Evolutionary conservation across 2,113 vertebrate genomes (phyloP).

Genomic region (Larimichthys polyactis): DNA sequence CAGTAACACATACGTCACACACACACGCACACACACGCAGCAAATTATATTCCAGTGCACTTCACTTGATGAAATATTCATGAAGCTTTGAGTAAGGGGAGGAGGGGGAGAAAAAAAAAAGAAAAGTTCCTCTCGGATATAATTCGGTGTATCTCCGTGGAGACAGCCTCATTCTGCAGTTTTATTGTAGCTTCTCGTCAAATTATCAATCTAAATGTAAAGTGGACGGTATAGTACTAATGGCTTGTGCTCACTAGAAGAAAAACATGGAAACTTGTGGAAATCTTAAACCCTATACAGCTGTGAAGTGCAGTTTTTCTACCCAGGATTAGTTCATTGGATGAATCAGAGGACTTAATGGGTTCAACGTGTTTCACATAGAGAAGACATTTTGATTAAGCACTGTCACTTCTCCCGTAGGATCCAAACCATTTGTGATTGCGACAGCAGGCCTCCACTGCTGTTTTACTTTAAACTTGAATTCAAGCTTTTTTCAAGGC

Average conservation of each 20-base stretch:
- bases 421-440: constrained; percentile 37
- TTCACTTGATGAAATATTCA: constrained; percentile 79
- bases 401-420: constrained; percentile 12
- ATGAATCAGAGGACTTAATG: constrained; percentile 48
- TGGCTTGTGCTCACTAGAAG: not conserved
- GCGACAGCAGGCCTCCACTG: constrained; percentile 4
- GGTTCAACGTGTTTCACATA: constrained; percentile 35
- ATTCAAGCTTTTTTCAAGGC: not conserved
- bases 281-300: constrained; percentile 39
- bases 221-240: constrained; percentile 58
- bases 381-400: constrained; percentile 44
- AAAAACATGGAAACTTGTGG: constrained; percentile 15
- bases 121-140: constrained; percentile 40
- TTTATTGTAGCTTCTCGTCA: constrained; percentile 59
- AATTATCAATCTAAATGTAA: constrained; percentile 79
- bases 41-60: constrained; percentile 69
- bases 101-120: not conserved
- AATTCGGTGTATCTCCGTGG: constrained; percentile 53
- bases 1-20: constrained; percentile 14
- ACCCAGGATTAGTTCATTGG: constrained; percentile 39
- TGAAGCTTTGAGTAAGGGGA: constrained; percentile 63
- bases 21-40: constrained; percentile 20
- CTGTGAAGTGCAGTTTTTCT: constrained; percentile 40
- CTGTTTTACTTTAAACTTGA: constrained; percentile 1
- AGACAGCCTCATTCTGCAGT: constrained; percentile 56